A percentile compares a stretch with the other conserved stretches of the same genome.
phyloP scores from a whole-genome alignment of 2,113 vertebrate species.

The Fulica atra region DNA sequence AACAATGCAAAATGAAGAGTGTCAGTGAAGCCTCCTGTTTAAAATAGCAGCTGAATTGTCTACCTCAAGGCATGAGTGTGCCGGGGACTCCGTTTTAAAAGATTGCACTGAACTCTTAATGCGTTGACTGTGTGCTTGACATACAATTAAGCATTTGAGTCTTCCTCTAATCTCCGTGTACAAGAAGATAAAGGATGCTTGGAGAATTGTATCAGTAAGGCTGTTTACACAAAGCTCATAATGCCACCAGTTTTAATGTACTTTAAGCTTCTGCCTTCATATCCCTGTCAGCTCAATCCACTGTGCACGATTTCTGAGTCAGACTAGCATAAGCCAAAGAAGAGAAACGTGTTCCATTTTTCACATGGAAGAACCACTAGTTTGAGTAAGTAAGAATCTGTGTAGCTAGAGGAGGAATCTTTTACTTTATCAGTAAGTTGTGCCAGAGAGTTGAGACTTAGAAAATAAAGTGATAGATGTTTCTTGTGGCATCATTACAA shows the following conservation, averaged over 20 bases:
- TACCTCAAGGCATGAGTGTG: not conserved
- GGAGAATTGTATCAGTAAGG: not conserved
- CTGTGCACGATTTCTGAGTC: not conserved
- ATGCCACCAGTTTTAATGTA: not conserved
- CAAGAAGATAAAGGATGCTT: constrained; percentile 18
- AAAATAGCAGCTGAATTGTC: not conserved
- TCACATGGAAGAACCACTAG: not conserved
- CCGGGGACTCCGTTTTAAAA: not conserved
- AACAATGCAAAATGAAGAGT: not conserved
- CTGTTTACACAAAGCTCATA: constrained; percentile 8
- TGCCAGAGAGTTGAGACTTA: not conserved
- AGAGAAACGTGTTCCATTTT: not conserved
- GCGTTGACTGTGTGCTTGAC: not conserved
- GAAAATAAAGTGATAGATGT: not conserved
- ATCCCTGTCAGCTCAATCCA: not conserved
- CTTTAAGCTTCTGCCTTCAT: constrained; percentile 6
- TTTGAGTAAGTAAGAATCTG: not conserved
- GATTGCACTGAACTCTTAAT: not conserved
- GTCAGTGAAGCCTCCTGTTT: not conserved
- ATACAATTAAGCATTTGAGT: not conserved
- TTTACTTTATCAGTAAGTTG: not conserved
- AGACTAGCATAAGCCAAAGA: not conserved
- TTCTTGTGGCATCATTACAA: not conserved
- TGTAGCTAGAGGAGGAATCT: not conserved
- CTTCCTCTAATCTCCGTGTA: not conserved